Base-by-base conservation (phyloP, 2,888 invertebrate genomes). In the Heliconius charithonia region DNA sequence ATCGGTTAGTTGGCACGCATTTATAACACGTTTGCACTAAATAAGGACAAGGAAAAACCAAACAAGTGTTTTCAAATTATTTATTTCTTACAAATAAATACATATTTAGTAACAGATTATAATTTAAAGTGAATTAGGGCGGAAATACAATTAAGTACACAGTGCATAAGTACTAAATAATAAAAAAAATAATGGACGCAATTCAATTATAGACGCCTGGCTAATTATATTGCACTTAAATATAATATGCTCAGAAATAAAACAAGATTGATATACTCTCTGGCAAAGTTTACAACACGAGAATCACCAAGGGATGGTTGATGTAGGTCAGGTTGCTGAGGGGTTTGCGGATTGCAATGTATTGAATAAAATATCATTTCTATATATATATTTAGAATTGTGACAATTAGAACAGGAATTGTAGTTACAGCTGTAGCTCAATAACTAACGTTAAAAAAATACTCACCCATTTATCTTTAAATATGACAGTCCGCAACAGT, bases 1-100 rank as follows among this genome's bases (percentile, higher is more conserved):
- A 59, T 66, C 78, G 63, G 75, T 37, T 32, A 77, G 78, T 79
- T 79, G 69, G 75, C 77, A 63, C 73, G 76, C 75, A 77, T 75
- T n/a, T 71, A 78, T 76, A 78, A 80, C 81, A 79, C 72, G 80
- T 80, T 81, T 75, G 75, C 71, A 79, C 73, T 77, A 72, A 79
- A 81, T 79, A 83, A 83, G 83, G 81, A 81, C 79, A 79, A 81
- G 81, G 84, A 82, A 81, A 81, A 81, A 78, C 81, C 79, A 82
- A 84, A 83, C 79, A 80, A 83, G 78, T 80, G 70, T 76, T 79
- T 63, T 73, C 73, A 73, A 79, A 78, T 75, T 83, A 80, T 63
- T 80, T 79, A 67, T 82, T 56, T 72, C 51, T 66, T 1, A 59
- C 12, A 63, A 71, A n/a, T 59, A 45, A 41, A 29, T 37, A 56